A percentile compares a stretch with the other conserved stretches of the same genome.
Evolutionary conservation across 1,140 invertebrate species (phyloP).

Genomic region (Dryas iulia): DNA sequence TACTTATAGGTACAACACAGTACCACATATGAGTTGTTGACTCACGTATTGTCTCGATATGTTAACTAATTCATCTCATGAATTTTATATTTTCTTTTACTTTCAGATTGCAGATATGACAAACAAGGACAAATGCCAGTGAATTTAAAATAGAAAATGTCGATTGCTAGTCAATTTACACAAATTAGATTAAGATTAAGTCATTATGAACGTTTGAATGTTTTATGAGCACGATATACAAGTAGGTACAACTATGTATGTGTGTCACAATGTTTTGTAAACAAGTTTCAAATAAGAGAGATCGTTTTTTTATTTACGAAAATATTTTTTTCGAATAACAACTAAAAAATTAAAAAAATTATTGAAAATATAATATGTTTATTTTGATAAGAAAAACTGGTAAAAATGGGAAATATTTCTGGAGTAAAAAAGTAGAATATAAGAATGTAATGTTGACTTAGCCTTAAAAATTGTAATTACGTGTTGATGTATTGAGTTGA

Average conservation of each 20-base stretch:
- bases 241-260: neutral
- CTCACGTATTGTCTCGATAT: too few species aligned
- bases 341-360: too few species aligned
- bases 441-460: neutral
- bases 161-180: neutral
- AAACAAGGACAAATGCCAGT: neutral
- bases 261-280: neutral
- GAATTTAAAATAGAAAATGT: neutral
- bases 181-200: neutral
- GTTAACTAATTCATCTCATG: neutral
- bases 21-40: too few species aligned
- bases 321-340: too few species aligned
- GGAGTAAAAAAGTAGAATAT: too few species aligned
- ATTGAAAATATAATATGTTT: too few species aligned
- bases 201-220: neutral
- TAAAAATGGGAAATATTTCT: too few species aligned
- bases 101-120: neutral
- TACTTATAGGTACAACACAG: too few species aligned
- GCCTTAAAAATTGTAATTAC: neutral
- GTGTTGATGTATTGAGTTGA: too few species aligned
- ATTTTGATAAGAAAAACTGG: too few species aligned
- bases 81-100: neutral
- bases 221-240: neutral
- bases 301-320: too few species aligned
- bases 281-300: too few species aligned